These are phyloP conservation scores for Thyatira batis DNA, from an alignment of 2,888 invertebrate genomes.

Conservation along the genomic window DNA sequence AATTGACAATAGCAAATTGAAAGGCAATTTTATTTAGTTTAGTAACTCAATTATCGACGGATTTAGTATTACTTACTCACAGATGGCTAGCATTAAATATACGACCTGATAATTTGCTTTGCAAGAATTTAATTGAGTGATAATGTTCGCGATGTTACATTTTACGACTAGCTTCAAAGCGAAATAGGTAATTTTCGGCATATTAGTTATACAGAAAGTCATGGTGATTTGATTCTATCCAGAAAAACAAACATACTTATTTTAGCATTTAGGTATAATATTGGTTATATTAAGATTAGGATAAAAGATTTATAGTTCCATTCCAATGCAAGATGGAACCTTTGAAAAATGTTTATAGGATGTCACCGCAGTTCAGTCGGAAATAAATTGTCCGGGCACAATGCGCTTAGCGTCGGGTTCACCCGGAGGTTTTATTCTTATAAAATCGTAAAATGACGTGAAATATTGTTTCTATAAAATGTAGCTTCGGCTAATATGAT, in stretches of 20 bases:
- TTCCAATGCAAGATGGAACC: background rate
- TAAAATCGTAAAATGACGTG: background rate
- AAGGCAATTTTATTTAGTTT: background rate
- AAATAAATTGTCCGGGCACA: background rate
- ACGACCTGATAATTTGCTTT: background rate
- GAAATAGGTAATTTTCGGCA: no score
- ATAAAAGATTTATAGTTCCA: background rate
- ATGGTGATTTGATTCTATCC: no score
- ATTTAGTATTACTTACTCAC: background rate
- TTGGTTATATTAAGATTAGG: no score
- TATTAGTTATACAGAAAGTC: no score
- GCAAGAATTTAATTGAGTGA: background rate
- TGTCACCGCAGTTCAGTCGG: background rate
- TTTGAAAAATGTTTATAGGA: slow-evolving; percentile 1
- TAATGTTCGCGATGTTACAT: background rate
- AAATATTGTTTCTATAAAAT: background rate
- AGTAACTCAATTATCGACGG: background rate
- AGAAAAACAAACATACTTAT: no score
- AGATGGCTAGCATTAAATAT: background rate
- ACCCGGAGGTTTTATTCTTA: background rate
- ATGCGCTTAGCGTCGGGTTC: background rate
- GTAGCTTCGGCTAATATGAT: no score
- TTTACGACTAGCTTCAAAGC: no score
- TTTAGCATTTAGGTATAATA: no score
- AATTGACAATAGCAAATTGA: background rate